A percentile compares a stretch with the other conserved stretches of the same genome.
phyloP scores from a whole-genome alignment of 2,113 vertebrate species.

The Phocoena phocoena region DNA sequence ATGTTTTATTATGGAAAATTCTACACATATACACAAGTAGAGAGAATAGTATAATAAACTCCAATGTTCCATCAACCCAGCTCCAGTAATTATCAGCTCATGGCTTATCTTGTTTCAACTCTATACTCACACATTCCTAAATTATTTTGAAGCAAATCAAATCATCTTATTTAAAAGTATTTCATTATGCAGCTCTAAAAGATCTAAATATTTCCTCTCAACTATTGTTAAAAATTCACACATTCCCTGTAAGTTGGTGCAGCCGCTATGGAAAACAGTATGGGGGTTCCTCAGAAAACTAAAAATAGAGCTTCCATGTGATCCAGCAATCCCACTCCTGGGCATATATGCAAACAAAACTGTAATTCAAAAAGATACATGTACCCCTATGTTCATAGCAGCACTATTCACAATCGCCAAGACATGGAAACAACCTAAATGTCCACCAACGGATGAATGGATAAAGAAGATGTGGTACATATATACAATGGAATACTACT shows the following conservation, averaged over 20 bases:
- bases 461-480: neutral
- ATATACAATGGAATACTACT: accelerated
- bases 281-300: neutral
- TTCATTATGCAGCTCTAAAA: conserved; percentile 12
- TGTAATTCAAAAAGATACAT: neutral
- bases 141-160: neutral
- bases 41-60: neutral
- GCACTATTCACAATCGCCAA: neutral
- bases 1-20: neutral
- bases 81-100: neutral
- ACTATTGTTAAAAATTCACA: neutral
- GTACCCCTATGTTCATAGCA: neutral
- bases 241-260: neutral
- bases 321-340: neutral
- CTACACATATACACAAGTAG: neutral
- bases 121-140: neutral
- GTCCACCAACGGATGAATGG: neutral
- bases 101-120: neutral
- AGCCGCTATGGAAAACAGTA: neutral
- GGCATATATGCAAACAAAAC: neutral
- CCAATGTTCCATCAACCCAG: neutral
- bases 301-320: neutral
- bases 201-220: neutral
- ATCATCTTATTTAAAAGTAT: neutral
- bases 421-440: too few relatives aligned